Conservation (phyloP, 1,140 invertebrate genomes). For the Hypothenemus hampei region DNA sequence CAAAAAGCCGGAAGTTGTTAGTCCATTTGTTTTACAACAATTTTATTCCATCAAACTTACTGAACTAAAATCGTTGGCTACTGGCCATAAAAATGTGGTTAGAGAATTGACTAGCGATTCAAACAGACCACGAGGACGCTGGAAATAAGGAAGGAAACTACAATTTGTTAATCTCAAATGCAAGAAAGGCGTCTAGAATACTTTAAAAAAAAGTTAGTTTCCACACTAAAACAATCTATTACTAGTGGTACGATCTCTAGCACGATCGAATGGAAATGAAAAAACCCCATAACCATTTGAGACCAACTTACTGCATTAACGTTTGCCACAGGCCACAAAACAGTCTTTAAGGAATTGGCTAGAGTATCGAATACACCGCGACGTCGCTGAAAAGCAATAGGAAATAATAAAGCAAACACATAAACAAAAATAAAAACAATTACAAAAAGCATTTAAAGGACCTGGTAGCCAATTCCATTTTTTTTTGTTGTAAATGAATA, state of each 20-base stretch:
- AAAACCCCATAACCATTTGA: neutral
- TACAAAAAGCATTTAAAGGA: neutral
- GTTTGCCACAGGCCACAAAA: conserved; percentile 37
- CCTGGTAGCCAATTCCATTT: no score
- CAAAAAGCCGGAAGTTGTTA: no score
- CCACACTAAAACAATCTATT: no score
- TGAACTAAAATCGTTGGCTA: conserved; percentile 32
- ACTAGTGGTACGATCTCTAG: no score
- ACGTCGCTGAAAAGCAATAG: conserved; percentile 31
- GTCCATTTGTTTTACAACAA: no score
- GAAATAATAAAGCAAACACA: neutral
- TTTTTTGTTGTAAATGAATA: no score
- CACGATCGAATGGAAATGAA: no score
- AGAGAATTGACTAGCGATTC: conserved; percentile 38
- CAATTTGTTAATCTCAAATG: no score
- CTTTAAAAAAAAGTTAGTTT: no score
- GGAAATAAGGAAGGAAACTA: neutral
- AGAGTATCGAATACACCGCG: conserved; percentile 35
- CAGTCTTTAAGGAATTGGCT: conserved; percentile 36
- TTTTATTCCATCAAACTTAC: conserved; percentile 31
- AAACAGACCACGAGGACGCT: conserved; percentile 33
- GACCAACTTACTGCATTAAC: conserved; percentile 32
- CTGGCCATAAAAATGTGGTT: conserved; percentile 39
- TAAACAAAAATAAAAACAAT: neutral
- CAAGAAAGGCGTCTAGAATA: no score